Evolutionary conservation across 2,888 invertebrate genomes (phyloP), one percentile per base, ranked within the genome.

Genomic region (Peribatodes rhomboidaria): DNA sequence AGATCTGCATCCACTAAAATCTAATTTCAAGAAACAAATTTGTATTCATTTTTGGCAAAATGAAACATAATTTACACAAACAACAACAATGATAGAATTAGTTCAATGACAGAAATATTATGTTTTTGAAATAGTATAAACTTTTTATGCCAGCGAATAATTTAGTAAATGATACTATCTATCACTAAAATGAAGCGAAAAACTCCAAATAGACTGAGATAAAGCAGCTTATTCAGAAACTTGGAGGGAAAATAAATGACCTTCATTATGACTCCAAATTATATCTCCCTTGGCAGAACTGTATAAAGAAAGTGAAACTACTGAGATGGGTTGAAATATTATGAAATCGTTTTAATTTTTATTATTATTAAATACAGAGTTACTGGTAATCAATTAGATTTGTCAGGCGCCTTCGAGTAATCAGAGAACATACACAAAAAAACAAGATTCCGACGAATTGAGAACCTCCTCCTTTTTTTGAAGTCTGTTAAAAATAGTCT

Each of bases 161-260:
- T 46, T 46, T 13, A 22, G n/a, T 9, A 47, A 47, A 31, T 47
- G 2, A 47, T 47, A 4, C 31, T 14, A 47, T 47, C n/a, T 31
- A 14, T 47, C 47, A 31, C 31, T 47, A 47, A 37, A 53, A 37
- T 22, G 14, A 20, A 53, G 31, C 47, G 14, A 47, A 47, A 47
- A 47, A 44, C 22, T 42, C 7, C 10, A 42, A 54, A 41, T 27
- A 42, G 56, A 56, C 46, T 13, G 20, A 56, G 35, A 61, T 39
- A 35, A 20, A 55, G 33, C 31, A 49, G 18, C 39, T 46, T 41
- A 16, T 41, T 54, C 11, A 41, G 14, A 27, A 10, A 2, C 54
- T n/a, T 22, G 14, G 54, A 27, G 41, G 1, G 14, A 41, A 27
- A 54, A 54, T 54, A 54, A 42, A 54, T 54, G 6, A 41, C 41